Evolutionary conservation across 2,113 vertebrate genomes (phyloP).

Genomic region (Cariama cristata): DNA sequence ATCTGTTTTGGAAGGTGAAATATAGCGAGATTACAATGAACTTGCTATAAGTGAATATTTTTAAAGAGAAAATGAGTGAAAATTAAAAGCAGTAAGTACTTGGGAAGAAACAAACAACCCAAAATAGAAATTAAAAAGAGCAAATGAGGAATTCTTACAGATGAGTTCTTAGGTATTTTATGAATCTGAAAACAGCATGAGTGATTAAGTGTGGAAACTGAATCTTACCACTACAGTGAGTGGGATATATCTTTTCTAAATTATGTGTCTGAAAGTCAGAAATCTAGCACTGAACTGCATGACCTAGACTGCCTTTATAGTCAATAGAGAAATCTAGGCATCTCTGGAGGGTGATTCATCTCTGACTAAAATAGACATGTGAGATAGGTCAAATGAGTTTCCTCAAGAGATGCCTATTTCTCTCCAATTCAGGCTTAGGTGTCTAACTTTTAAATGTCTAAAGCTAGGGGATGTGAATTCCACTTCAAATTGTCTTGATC

Average conservation of each 20-base stretch:
- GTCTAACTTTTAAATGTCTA: slow-evolving; percentile 17
- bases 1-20: background rate
- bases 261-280: slow-evolving; percentile 21
- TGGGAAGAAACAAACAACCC: background rate
- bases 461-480: background rate
- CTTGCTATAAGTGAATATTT: background rate
- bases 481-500: background rate
- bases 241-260: slow-evolving; percentile 17
- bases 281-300: slow-evolving; percentile 39
- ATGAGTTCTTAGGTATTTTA: background rate
- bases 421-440: slow-evolving; percentile 17
- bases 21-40: background rate
- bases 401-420: slow-evolving; percentile 24
- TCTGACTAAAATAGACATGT: slow-evolving; percentile 36
- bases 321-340: slow-evolving; percentile 24
- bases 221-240: background rate
- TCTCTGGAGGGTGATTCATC: slow-evolving; percentile 48
- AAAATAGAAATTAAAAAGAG: background rate
- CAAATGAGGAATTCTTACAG: background rate
- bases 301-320: slow-evolving; percentile 41
- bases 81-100: background rate
- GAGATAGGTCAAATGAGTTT: slow-evolving; percentile 55
- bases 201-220: slow-evolving; percentile 28
- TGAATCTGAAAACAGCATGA: slow-evolving; percentile 14
- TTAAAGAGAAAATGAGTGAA: background rate